Percentiles rank a stretch among this genome's conserved stretches.
These are phyloP conservation scores for Drosophila pruinosa DNA, from an alignment of 1,140 invertebrate genomes.

Conservation along the genomic window DNA sequence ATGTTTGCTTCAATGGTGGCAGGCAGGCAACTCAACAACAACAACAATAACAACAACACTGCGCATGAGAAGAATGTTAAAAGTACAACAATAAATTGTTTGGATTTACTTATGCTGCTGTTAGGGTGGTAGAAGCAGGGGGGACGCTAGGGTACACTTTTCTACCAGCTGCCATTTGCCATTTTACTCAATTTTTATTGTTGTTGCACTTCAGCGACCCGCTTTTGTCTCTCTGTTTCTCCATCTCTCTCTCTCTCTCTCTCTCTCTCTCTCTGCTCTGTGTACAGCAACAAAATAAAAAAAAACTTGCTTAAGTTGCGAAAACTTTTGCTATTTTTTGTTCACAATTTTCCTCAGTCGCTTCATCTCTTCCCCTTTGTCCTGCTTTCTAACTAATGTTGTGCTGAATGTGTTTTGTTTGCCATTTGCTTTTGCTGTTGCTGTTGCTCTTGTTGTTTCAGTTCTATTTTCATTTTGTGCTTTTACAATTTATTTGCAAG, in stretches of 20 bases:
- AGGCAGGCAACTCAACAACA: constrained; percentile 26
- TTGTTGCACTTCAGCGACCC: constrained; percentile 76
- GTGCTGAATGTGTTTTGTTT: constrained; percentile 68
- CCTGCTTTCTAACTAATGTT: constrained; percentile 23
- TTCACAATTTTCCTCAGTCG: constrained; percentile 19
- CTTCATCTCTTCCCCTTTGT: not conserved
- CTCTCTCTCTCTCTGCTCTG: not conserved
- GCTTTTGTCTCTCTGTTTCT: constrained; percentile 57
- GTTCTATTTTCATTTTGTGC: constrained; percentile 61
- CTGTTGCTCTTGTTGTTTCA: constrained; percentile 16
- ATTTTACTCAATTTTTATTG: constrained; percentile 81
- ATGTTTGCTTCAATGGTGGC: constrained; percentile 78
- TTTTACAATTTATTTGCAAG: constrained; percentile 81
- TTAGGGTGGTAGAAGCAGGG: not conserved
- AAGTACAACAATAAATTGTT: constrained; percentile 80
- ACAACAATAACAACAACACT: constrained; percentile 46
- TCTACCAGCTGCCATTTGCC: constrained; percentile 67
- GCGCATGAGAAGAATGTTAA: constrained; percentile 75
- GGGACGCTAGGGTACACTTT: not conserved
- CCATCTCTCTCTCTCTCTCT: no score
- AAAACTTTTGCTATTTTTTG: constrained; percentile 77
- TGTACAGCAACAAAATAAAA: constrained; percentile 22
- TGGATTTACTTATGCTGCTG: constrained; percentile 69
- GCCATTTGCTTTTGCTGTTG: constrained; percentile 59
- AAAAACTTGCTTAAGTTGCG: constrained; percentile 74